A percentile compares a stretch with the other conserved stretches of the same genome.
phyloP scores from a whole-genome alignment of 2,888 invertebrate genomes.

The Brenthis hecate region DNA sequence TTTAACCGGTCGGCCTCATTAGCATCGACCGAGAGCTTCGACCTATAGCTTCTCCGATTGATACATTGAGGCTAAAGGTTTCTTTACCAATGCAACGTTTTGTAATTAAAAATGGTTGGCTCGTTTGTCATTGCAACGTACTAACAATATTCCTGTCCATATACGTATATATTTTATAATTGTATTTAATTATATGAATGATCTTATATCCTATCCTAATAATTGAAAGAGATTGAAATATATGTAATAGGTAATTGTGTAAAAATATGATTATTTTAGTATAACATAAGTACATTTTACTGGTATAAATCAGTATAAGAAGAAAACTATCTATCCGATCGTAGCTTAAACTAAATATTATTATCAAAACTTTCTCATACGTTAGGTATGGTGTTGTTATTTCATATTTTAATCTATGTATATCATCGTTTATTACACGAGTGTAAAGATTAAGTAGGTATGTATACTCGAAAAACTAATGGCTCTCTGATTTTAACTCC shows the following conservation, averaged over 20 bases:
- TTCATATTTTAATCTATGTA: too few relatives aligned
- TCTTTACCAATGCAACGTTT: constrained; percentile 57
- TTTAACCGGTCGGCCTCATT: constrained; percentile 71
- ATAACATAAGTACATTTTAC: neutral
- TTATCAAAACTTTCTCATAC: too few relatives aligned
- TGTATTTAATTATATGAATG: neutral
- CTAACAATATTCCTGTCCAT: constrained; percentile 38
- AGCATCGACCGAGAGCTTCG: constrained; percentile 67
- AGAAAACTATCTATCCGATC: too few relatives aligned
- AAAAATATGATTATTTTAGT: too few relatives aligned
- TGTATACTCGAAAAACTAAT: too few relatives aligned
- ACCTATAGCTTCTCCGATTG: constrained; percentile 66
- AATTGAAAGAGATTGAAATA: neutral
- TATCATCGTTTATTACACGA: too few relatives aligned
- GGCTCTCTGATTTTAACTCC: neutral
- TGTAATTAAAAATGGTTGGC: constrained; percentile 60
- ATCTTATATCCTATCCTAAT: neutral
- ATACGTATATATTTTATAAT: neutral
- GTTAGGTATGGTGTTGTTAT: too few relatives aligned
- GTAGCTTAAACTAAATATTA: too few relatives aligned
- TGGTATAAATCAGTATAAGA: too few relatives aligned
- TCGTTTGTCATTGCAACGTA: constrained; percentile 47
- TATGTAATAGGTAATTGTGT: too few relatives aligned
- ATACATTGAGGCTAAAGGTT: constrained; percentile 73
- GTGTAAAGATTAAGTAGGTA: too few relatives aligned